phyloP scores from a whole-genome alignment of 1,140 invertebrate genomes.

The Drosophila parvula region DNA sequence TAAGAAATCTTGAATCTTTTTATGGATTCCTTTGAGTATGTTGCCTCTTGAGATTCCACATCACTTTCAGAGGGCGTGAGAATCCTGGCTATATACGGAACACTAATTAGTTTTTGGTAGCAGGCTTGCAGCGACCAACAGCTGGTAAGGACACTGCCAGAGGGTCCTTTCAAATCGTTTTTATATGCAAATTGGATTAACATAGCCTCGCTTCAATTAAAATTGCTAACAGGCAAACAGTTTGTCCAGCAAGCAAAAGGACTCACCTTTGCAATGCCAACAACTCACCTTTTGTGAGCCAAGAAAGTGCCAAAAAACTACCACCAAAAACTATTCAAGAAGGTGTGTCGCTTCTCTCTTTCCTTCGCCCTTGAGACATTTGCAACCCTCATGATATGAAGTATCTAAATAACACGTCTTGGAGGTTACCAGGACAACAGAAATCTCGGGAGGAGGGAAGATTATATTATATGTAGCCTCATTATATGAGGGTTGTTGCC shows the following conservation, averaged over 20 bases:
- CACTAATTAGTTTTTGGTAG: slow-evolving; percentile 14
- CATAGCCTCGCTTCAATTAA: slow-evolving; percentile 44
- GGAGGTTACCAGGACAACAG: slow-evolving; percentile 50
- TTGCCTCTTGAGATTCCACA: neutral
- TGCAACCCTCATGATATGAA: slow-evolving; percentile 14
- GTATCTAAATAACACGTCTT: slow-evolving; percentile 35
- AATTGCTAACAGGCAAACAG: slow-evolving; percentile 57
- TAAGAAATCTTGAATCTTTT: slow-evolving; percentile 20
- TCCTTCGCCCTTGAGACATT: slow-evolving; percentile 5
- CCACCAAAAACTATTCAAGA: slow-evolving; percentile 45
- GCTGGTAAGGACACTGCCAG: neutral
- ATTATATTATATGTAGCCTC: no score
- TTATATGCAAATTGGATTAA: slow-evolving; percentile 59
- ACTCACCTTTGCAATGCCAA: slow-evolving; percentile 17
- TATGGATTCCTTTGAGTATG: slow-evolving; percentile 34
- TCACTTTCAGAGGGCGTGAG: slow-evolving; percentile 26
- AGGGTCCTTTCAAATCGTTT: neutral
- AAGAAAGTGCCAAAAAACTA: slow-evolving; percentile 32
- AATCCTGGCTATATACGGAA: slow-evolving; percentile 19
- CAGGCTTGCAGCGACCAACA: slow-evolving; percentile 21
- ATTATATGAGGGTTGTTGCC: slow-evolving; percentile 36
- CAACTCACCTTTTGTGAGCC: neutral
- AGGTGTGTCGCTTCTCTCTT: slow-evolving; percentile 15
- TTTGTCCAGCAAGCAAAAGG: slow-evolving; percentile 12
- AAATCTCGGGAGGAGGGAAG: slow-evolving; percentile 28